Evolutionary conservation across 2,113 vertebrate genomes (phyloP), one percentile per base, ranked within the genome.

Genomic region (Cyprinus carpio): DNA sequence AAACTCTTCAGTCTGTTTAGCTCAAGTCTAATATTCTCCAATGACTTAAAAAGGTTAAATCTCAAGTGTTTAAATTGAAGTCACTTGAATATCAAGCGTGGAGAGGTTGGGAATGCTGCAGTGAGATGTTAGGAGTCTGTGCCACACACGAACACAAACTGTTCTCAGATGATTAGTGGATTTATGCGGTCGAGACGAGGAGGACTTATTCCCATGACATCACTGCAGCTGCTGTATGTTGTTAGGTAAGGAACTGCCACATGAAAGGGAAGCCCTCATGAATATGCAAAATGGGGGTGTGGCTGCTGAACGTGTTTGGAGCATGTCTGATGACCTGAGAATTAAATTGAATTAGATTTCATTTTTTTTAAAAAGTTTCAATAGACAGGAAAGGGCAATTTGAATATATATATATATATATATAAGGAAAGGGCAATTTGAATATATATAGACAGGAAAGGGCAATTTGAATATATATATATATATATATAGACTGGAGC

Each of bases 201-300:
- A 8, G 18, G 40, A 67, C 6, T 54, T 64, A 23, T 46, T 84
- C 82, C 56, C 74, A 65, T 54, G 75, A 25, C 34, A 34, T 84
- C 83, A 78, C 27, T 18, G 58, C 83, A 84, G 75, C 83, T 65
- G 75, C 58, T 67, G 1, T 15, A 37, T 37, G 27, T 54, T n/a
- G 76, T 37, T 23, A 54, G 29, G 49, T 15, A 31, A 31, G 76
- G 27, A 27, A 25, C 46, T 81, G 25, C 23, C 11, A 64, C 78
- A 80, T 80, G n/a, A 80, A 80, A 80, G 78, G 51, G 78, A 43
- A 31, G 4, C 15, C 25, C 62, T 82, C 29, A 82, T 82, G 65
- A 82, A 71, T 69, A 82, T 82, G 43, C 25, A 71, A 37, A 40
- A 64, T 18, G 43, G 43, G 40, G 6, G 49, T 16, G 80, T 82